These are phyloP conservation scores for Epicauta chinensis DNA, from an alignment of 1,140 invertebrate species.

Conservation along the genomic window DNA sequence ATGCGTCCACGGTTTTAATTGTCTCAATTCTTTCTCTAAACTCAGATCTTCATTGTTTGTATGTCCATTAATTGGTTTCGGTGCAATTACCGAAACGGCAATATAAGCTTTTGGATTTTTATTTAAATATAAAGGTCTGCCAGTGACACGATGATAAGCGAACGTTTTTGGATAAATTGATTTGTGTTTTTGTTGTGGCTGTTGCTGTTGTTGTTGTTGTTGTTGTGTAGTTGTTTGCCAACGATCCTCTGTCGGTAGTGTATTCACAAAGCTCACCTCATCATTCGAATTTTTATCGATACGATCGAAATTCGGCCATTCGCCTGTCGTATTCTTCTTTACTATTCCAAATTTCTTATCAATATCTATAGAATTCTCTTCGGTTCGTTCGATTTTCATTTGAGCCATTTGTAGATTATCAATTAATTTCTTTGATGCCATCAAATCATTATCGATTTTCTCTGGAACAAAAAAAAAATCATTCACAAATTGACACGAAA, in stretches of 20 bases:
- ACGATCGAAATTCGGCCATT: constrained; percentile 28
- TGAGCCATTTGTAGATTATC: constrained; percentile 14
- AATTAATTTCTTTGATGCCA: constrained; percentile 27
- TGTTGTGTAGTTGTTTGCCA: background rate
- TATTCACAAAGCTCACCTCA: constrained; percentile 15
- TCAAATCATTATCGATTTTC: constrained; percentile 31
- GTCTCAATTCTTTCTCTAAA: constrained; percentile 37
- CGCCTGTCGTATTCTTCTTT: constrained; percentile 6
- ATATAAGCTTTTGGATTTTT: constrained; percentile 41
- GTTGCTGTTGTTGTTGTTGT: constrained; percentile 15
- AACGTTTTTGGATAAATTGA: constrained; percentile 31
- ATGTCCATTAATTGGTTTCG: constrained; percentile 24
- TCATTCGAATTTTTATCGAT: background rate
- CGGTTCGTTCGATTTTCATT: too few relatives aligned
- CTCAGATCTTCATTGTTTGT: constrained; percentile 30
- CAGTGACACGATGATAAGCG: constrained; percentile 39
- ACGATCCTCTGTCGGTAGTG: background rate
- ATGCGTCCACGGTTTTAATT: constrained; percentile 36
- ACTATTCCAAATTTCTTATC: background rate
- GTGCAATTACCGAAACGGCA: constrained; percentile 40
- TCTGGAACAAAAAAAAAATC: constrained; percentile 24
- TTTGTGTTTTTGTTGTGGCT: constrained; percentile 5
- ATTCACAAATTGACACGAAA: background rate
- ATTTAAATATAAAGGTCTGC: constrained; percentile 34
- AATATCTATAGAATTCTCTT: constrained; percentile 10